Evolutionary conservation across 2,888 invertebrate species (phyloP).

Genomic region (Ectemnius lituratus): DNA sequence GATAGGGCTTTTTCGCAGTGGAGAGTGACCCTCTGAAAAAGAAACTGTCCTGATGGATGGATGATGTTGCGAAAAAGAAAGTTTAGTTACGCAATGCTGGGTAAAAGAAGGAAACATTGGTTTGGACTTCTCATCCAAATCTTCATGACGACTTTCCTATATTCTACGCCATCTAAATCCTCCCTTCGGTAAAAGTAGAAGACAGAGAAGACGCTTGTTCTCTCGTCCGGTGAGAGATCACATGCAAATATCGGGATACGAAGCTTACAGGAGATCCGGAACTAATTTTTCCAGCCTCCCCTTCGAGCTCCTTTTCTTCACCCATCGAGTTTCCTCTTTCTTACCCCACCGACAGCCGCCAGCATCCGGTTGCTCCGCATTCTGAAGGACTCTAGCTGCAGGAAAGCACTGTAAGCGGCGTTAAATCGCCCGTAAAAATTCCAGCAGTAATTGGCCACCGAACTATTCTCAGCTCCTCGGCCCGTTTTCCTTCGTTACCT

Average conservation of each 20-base stretch:
- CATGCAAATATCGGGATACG: slow-evolving; percentile 59
- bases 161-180: no score
- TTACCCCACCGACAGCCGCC: slow-evolving; percentile 19
- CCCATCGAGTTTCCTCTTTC: not conserved
- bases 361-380: no score
- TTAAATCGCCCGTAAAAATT: slow-evolving; percentile 65
- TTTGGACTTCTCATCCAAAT: no score
- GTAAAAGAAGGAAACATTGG: no score
- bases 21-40: no score
- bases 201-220: not conserved
- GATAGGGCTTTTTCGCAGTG: no score
- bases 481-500: slow-evolving; percentile 20
- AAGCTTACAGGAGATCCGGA: slow-evolving; percentile 50
- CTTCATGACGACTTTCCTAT: no score
- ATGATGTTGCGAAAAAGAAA: not conserved
- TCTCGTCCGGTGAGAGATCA: slow-evolving; percentile 46
- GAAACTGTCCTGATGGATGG: not conserved
- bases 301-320: slow-evolving; percentile 21
- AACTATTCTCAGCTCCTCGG: slow-evolving; percentile 58
- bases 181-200: slow-evolving; percentile 2
- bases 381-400: slow-evolving; percentile 10
- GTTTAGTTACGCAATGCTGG: not conserved
- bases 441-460: slow-evolving; percentile 61
- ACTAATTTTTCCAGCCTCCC: slow-evolving; percentile 52
- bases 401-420: slow-evolving; percentile 50